phyloP scores from a whole-genome alignment of 2,888 invertebrate species.

The Lampropteryx suffumata region DNA sequence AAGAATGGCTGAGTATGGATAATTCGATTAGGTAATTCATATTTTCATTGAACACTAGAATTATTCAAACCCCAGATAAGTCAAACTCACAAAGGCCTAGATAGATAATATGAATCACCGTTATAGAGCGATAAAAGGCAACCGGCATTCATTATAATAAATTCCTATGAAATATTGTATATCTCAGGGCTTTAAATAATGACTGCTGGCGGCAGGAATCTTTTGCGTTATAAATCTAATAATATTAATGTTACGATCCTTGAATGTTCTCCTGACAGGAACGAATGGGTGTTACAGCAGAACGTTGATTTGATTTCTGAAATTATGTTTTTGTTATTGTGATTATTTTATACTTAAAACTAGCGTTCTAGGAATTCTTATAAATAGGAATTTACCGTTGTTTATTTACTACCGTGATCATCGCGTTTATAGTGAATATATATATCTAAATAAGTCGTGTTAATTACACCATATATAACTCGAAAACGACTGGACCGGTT shows the following conservation, averaged over 20 bases:
- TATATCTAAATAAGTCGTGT: too few species aligned
- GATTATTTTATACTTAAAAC: background rate
- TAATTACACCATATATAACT: too few species aligned
- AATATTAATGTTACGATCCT: conserved; percentile 48
- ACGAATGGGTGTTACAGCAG: conserved; percentile 30
- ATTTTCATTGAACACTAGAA: conserved; percentile 4
- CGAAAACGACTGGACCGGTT: too few species aligned
- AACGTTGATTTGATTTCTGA: conserved; percentile 28
- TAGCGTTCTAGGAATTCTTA: too few species aligned
- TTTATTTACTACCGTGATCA: too few species aligned
- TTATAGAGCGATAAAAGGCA: conserved; percentile 32
- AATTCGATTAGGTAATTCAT: too few species aligned
- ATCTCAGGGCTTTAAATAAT: conserved; percentile 44
- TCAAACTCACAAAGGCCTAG: conserved; percentile 24
- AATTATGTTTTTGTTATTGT: conserved; percentile 10
- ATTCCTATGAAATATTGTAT: conserved; percentile 49
- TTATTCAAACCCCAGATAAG: conserved; percentile 13
- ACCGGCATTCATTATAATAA: conserved; percentile 42
- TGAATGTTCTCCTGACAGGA: conserved; percentile 34
- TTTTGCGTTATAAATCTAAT: conserved; percentile 51
- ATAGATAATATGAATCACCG: conserved; percentile 30
- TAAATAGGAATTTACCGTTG: too few species aligned
- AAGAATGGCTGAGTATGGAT: too few species aligned
- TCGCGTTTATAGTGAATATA: too few species aligned
- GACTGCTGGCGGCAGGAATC: conserved; percentile 39